Base-by-base conservation (phyloP, 2,888 invertebrate genomes). In the Trichopria drosophilae region DNA sequence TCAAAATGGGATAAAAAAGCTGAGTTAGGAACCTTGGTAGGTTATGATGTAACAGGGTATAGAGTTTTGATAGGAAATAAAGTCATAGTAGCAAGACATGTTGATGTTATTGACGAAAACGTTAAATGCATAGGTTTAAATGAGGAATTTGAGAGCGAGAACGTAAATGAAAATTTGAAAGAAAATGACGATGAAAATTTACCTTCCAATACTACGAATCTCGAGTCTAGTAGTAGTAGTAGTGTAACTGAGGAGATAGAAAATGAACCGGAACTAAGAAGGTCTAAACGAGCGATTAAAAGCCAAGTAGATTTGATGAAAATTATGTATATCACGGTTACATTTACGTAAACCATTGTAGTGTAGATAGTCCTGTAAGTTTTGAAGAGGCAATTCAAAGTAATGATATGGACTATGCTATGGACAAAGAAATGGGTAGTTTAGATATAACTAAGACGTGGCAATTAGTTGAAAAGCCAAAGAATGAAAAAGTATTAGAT, bases 261-360 rank as follows among this genome's bases (percentile, higher is more conserved):
- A 18, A 37, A 37, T 15, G 18, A 6, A 22, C 7, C 20, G 1
- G 20, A 16, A 37, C 2, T 16, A 39, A 26, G 26, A 26, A 26
- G 26, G 26, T 26, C 26, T 26, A n/a, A 26, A 26, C 7, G 26
- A 26, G n/a, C 7, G n/a, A 26, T n/a, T n/a, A 26, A 26, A 26
- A 26, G 26, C 26, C 26, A 9, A 26, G 26, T 26, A 26, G 26
- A 26, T 26, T 26, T 26, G 26, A 26, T 26, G 26, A 26, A 9
- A 26, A 26, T 26, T 26, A 9, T 26, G 26, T 26, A 26, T 26
- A 37, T 15, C n/a, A n/a, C n/a, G n/a, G n/a, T n/a, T n/a, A n/a
- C n/a, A n/a, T n/a, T n/a, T 51, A 41, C 35, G 46, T 36, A 26
- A 51, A 51, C 36, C 22, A 20, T 9, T 51, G 46, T 19, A 16